These are phyloP conservation scores for Chrysodeixis includens DNA, from an alignment of 2,888 invertebrate species.

Conservation along the genomic window DNA sequence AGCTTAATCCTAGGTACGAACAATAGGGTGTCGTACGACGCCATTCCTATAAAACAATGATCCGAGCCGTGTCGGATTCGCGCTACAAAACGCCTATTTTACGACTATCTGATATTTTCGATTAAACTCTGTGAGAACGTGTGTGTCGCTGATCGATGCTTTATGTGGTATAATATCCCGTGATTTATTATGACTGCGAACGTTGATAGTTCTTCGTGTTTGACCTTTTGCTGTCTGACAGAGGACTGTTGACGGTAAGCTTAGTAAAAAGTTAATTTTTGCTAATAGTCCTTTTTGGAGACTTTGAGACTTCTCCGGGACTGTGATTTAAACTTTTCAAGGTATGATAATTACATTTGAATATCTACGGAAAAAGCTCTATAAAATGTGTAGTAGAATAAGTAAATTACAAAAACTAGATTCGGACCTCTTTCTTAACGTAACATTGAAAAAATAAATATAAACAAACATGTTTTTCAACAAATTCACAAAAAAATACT, in stretches of 20 bases:
- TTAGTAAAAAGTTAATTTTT: not conserved
- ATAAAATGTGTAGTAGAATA: too few relatives aligned
- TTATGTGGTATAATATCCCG: slow-evolving; percentile 38
- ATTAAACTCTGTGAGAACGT: slow-evolving; percentile 44
- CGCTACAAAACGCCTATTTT: slow-evolving; percentile 42
- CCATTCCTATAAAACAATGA: slow-evolving; percentile 53
- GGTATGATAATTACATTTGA: too few relatives aligned
- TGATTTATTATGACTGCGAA: slow-evolving; percentile 10
- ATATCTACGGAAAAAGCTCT: too few relatives aligned
- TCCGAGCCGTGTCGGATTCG: slow-evolving; percentile 42
- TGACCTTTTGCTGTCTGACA: not conserved
- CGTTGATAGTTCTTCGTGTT: slow-evolving; percentile 27
- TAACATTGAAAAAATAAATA: too few relatives aligned
- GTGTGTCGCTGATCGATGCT: slow-evolving; percentile 20
- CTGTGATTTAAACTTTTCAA: too few relatives aligned
- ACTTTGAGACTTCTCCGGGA: too few relatives aligned
- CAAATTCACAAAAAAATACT: too few relatives aligned
- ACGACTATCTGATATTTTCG: slow-evolving; percentile 51
- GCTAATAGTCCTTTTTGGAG: too few relatives aligned
- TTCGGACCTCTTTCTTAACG: too few relatives aligned
- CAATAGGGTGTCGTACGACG: slow-evolving; percentile 50
- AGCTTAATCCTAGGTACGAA: slow-evolving; percentile 52
- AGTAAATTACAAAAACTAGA: too few relatives aligned
- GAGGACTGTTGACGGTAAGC: not conserved
- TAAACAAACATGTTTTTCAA: too few relatives aligned